Base-by-base conservation (phyloP, 1,140 invertebrate genomes). In the Brachionus angularis region DNA sequence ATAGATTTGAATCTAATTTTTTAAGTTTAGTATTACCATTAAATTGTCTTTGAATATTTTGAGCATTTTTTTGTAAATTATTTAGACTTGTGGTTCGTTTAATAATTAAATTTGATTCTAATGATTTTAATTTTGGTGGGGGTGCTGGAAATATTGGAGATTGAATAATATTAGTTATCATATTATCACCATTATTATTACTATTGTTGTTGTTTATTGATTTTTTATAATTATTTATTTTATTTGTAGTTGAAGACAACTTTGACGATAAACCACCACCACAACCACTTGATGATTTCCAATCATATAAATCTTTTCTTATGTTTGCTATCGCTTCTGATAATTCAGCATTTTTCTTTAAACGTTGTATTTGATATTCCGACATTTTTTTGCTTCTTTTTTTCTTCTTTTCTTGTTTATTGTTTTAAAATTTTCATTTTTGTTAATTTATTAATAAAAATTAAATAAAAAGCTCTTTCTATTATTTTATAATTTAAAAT, bases 301-400 rank as follows among this genome's bases (percentile, higher is more conserved):
- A 67, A 10, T 29, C 33, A 14, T 67, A 67, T 1, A 67, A 25
- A 23, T 67, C 62, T 47, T 46, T 50, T 18, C 39, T 47, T 2
- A 58, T 1, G 14, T 46, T 67, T 0, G 39, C 10, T 16, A 67
- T 5, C 5, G 62, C 42, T 39, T 67, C 62, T 5, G 62, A 29
- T 50, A 67, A 34, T 50, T 67, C 7, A 1, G 62, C 62, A 47
- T 67, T 67, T 29, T 67, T 67, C 16, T 67, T 67, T 12, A 46
- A 23, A 25, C 62, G 42, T 18, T 27, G 10, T 21, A 33, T 47
- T 5, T 16, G 18, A 5, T 34, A 67, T 50, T 67, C 62, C 21
- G 62, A 67, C 62, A 67, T 67, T 58, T 42, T 58, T 39, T 7
- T 25, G 18, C 16, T 39, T 12, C 18, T 25, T 18, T 39, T 4